Conservation (phyloP, 2,113 vertebrate genomes). For the Platysternon megacephalum region DNA sequence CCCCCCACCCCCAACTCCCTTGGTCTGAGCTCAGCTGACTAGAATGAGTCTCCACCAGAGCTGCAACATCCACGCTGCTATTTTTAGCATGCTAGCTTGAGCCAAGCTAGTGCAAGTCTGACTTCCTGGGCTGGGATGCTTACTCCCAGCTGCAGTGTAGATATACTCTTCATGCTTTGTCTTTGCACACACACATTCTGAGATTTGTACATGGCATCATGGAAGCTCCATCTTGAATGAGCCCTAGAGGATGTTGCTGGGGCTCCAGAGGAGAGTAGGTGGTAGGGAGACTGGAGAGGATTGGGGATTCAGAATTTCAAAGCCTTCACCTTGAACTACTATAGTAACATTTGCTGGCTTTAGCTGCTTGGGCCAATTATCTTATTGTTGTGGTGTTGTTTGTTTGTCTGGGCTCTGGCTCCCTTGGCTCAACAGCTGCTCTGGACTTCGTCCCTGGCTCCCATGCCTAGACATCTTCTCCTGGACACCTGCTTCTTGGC, state of each 20-base stretch:
- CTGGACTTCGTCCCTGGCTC: neutral
- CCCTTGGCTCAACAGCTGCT: neutral
- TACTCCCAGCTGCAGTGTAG: no score
- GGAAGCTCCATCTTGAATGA: neutral
- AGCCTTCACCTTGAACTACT: conserved; percentile 16
- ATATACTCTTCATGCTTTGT: neutral
- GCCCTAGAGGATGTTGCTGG: neutral
- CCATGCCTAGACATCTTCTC: neutral
- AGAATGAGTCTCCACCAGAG: neutral
- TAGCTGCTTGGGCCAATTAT: neutral
- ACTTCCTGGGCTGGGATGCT: no score
- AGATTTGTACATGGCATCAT: neutral
- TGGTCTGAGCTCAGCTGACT: neutral
- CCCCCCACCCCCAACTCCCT: no score
- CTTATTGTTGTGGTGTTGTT: neutral
- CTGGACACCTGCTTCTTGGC: neutral
- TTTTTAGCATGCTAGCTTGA: no score
- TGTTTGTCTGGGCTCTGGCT: neutral
- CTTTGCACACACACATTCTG: neutral
- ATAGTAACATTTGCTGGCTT: conserved; percentile 6
- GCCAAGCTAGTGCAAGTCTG: no score
- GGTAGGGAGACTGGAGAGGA: conserved; percentile 7
- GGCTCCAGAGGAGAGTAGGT: neutral
- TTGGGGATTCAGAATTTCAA: conserved; percentile 6
- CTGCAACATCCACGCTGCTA: neutral